Evolutionary conservation across 2,113 vertebrate genomes (phyloP), one percentile per base, ranked within the genome.

Genomic region (Pandion haliaetus): DNA sequence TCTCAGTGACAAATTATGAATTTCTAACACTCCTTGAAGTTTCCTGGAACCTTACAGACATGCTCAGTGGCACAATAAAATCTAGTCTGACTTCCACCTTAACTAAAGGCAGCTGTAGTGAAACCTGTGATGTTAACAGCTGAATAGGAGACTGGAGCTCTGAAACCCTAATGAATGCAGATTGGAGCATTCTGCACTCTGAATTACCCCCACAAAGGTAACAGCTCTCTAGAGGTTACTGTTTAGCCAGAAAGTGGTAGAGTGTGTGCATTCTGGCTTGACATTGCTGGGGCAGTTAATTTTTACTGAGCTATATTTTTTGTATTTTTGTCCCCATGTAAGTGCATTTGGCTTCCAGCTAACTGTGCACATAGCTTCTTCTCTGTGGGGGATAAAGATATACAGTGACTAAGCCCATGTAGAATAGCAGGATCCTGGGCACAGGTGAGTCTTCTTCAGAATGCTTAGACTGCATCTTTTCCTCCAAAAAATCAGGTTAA

Each of bases 341-440:
- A 12, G 7, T 67, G 57, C 34, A 34, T 42, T 49, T 73, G 31
- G 52, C 88, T 91, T 93, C 69, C 95, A 97, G 83, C 55, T 77
- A 76, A 34, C 76, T 38, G 82, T 45, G 54, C 59, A 34, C 14
- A 34, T 44, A 54, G 52, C 63, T 82, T 10, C 54, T 67, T 62
- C 66, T 42, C 44, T 17, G 70, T 31, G 57, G 44, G 38, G 31
- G 3, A 31, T 45, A 17, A 57, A 58, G 58, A 29, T 26, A 71
- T 25, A 49, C 77, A 62, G 23, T 29, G 79, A 86, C 47, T 83
- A 87, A 97, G 86, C 45, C 72, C 79, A 44, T 47, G 62, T 63
- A 81, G 95, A 95, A 92, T 92, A 89, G 25, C 31, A 91, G 55
- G 65, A 89, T 86, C 16, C 14, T 47, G 93, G 94, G 93, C 88